These are phyloP conservation scores for Amiota minor DNA, from an alignment of 2,888 invertebrate species.

Conservation along the genomic window DNA sequence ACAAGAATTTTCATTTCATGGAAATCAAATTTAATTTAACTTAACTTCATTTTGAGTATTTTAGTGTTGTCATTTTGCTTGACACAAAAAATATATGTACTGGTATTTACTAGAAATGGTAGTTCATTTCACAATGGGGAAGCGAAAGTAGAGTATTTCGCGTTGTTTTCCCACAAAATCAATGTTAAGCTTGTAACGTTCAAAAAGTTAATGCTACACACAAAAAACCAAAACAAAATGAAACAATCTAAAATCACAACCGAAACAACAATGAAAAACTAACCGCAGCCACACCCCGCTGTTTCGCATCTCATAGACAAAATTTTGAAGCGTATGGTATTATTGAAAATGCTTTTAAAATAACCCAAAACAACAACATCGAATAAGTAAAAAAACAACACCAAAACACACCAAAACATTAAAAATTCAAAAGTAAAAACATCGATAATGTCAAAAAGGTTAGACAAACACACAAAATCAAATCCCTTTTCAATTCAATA, in stretches of 20 bases:
- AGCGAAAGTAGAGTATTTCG: too few species aligned
- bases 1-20: too few species aligned
- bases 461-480: not conserved
- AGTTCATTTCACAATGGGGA: too few species aligned
- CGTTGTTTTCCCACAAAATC: conserved; percentile 50
- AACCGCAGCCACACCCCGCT: not conserved
- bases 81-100: too few species aligned
- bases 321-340: too few species aligned
- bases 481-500: too few species aligned
- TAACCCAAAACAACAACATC: conserved; percentile 27
- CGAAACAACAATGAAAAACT: conserved; percentile 23
- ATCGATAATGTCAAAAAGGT: too few species aligned
- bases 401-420: not conserved
- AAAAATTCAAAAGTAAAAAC: conserved; percentile 9
- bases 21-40: too few species aligned
- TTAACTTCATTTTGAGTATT: too few species aligned
- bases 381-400: not conserved
- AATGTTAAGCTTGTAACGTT: conserved; percentile 58
- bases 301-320: too few species aligned
- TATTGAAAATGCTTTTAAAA: conserved; percentile 6
- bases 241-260: conserved; percentile 27
- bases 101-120: too few species aligned
- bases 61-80: too few species aligned
- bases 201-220: conserved; percentile 51
- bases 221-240: conserved; percentile 9